phyloP scores from a whole-genome alignment of 2,888 invertebrate species.

The Parnassius smintheus region DNA sequence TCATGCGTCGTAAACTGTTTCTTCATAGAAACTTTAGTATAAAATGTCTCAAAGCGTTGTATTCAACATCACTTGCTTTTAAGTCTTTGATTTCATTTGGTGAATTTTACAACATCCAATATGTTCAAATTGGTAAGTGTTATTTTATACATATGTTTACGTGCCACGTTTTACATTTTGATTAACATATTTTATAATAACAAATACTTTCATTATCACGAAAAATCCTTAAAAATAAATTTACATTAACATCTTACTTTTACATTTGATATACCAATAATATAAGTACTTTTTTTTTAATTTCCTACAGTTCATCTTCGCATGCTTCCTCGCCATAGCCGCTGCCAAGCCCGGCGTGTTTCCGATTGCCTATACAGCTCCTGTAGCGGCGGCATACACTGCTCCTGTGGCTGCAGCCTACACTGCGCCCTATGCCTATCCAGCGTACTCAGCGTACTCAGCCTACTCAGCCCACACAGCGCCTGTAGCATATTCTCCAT shows the following conservation, averaged over 20 bases:
- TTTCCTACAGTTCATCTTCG: slow-evolving; percentile 30
- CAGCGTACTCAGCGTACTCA: slow-evolving; percentile 51
- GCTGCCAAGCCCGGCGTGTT: slow-evolving; percentile 61
- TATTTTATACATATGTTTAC: background rate
- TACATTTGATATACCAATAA: too few relatives aligned
- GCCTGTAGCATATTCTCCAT: slow-evolving; percentile 47
- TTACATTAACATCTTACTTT: background rate
- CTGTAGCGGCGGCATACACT: slow-evolving; percentile 41
- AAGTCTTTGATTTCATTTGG: background rate
- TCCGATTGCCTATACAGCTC: slow-evolving; percentile 38
- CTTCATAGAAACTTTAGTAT: slow-evolving; percentile 5
- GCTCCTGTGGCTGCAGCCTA: slow-evolving; percentile 54
- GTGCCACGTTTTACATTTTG: background rate
- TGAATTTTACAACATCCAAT: slow-evolving; percentile 34
- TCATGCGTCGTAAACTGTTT: slow-evolving; percentile 1
- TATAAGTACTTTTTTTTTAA: background rate
- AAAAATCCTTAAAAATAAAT: background rate
- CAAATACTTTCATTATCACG: too few relatives aligned
- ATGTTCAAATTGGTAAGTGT: slow-evolving; percentile 61
- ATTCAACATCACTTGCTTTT: slow-evolving; percentile 10
- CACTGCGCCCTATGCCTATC: slow-evolving; percentile 50
- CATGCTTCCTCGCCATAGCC: slow-evolving; percentile 72
- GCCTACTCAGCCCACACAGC: slow-evolving; percentile 54
- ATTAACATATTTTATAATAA: too few relatives aligned
- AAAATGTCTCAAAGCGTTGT: slow-evolving; percentile 4